These are phyloP conservation scores for Porites divaricata DNA, from an alignment of 92 coral and sea anemone genomes.

Conservation along the genomic window DNA sequence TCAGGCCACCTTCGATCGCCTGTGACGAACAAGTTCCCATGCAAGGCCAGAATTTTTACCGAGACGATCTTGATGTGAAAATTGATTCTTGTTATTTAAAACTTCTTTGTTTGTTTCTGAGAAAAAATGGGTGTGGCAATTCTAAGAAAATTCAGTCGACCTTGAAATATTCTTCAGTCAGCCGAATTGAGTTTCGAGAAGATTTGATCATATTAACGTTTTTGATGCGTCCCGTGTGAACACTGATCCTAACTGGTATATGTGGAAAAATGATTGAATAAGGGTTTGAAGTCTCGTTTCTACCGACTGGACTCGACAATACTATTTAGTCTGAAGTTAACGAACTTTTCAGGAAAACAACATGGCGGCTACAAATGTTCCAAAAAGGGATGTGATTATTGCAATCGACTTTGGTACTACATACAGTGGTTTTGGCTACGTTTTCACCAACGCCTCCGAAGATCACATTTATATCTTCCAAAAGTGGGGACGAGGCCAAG, in stretches of 20 bases:
- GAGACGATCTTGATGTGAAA: neutral
- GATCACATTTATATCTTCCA: constrained; percentile 36
- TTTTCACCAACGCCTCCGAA: constrained; percentile 44
- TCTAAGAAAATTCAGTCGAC: neutral
- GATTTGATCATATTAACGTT: no score
- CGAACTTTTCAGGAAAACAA: neutral
- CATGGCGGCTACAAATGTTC: neutral
- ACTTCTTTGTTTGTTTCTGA: neutral
- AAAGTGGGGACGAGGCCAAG: constrained; percentile 63
- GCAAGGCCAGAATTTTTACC: neutral
- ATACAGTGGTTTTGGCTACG: constrained; percentile 46
- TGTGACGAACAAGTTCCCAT: constrained; percentile 6
- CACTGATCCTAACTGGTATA: no score
- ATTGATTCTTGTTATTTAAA: neutral
- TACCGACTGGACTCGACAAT: no score
- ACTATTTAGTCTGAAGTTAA: no score
- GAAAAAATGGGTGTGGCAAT: constrained; percentile 20
- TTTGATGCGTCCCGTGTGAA: no score
- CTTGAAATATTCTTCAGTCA: no score
- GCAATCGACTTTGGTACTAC: constrained; percentile 60
- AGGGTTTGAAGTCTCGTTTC: no score
- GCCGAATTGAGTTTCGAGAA: no score
- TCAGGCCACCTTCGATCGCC: neutral
- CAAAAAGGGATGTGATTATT: constrained; percentile 37
- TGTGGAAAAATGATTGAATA: no score